A percentile compares a stretch with the other conserved stretches of the same genome.
phyloP scores from a whole-genome alignment of 2,797 vertebrate species.

The Falco cherrug region DNA sequence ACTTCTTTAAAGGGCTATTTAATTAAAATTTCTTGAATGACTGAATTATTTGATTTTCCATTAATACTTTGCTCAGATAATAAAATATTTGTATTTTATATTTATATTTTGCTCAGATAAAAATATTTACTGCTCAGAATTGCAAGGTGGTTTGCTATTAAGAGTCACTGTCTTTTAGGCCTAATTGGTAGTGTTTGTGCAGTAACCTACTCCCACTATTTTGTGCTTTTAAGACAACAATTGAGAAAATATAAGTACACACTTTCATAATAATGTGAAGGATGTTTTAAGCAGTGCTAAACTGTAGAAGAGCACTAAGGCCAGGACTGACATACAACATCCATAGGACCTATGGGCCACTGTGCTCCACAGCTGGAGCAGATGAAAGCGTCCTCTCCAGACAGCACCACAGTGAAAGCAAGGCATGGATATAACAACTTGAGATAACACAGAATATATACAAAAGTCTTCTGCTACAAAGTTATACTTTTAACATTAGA shows the following conservation, averaged over 20 bases:
- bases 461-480: not conserved
- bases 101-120: no score
- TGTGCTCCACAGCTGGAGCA: not conserved
- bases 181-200: not conserved
- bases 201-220: not conserved
- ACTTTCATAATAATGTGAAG: rapidly evolving
- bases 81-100: no score
- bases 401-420: not conserved
- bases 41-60: not conserved
- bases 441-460: not conserved
- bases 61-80: not conserved
- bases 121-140: not conserved
- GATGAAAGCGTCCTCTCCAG: not conserved
- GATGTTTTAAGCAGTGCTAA: not conserved
- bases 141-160: not conserved
- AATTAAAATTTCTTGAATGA: not conserved
- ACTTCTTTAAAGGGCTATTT: not conserved
- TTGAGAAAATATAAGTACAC: not conserved
- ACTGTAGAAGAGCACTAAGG: not conserved
- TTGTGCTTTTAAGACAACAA: not conserved
- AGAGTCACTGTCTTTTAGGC: not conserved
- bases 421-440: not conserved
- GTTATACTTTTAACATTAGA: not conserved
- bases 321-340: not conserved
- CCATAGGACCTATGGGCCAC: not conserved